Evolutionary conservation across 2,797 vertebrate genomes (phyloP).

Genomic region (Sardinella longiceps): DNA sequence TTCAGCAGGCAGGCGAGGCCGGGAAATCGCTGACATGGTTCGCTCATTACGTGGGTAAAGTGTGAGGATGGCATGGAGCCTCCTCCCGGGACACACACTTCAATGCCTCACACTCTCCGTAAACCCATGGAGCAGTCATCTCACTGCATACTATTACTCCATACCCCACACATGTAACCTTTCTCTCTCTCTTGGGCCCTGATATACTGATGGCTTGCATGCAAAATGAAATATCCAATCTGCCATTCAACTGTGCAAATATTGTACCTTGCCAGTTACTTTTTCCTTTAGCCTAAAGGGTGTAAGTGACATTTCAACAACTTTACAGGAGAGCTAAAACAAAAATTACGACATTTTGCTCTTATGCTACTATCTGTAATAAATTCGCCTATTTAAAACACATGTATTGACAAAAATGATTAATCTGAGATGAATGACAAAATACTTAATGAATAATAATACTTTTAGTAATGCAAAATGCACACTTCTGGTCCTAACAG

Average conservation of each 20-base stretch:
- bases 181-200: not conserved
- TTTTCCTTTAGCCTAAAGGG: too few species aligned
- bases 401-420: too few species aligned
- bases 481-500: too few species aligned
- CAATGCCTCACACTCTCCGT: not conserved
- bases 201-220: not conserved
- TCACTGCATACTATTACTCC: not conserved
- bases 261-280: too few species aligned
- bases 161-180: not conserved
- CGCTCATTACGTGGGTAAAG: not conserved
- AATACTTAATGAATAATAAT: too few species aligned
- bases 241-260: not conserved
- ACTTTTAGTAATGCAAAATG: too few species aligned
- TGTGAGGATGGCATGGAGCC: not conserved
- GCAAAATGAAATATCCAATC: not conserved
- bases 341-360: too few species aligned
- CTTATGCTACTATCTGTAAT: too few species aligned
- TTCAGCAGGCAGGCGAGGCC: not conserved
- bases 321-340: too few species aligned
- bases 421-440: too few species aligned
- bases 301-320: too few species aligned
- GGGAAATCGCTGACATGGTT: not conserved
- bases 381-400: too few species aligned
- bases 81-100: constrained; percentile 1
- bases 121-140: not conserved